These are phyloP conservation scores for Coronaproctus castanopsis DNA, from an alignment of 2,888 invertebrate genomes.

Conservation along the genomic window DNA sequence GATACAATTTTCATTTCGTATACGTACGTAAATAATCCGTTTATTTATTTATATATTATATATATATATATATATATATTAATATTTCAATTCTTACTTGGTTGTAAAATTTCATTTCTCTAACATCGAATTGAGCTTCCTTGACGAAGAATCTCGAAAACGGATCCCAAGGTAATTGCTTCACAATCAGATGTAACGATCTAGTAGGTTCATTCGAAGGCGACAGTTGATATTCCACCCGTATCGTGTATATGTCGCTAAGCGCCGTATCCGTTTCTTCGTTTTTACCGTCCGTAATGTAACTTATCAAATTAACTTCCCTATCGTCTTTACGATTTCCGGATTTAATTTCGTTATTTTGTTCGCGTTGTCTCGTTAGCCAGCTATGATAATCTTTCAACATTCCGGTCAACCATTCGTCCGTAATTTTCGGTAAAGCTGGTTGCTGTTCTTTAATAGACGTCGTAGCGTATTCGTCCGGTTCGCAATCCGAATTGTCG, in stretches of 20 bases:
- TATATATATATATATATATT: no score
- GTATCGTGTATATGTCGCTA: conserved; percentile 59
- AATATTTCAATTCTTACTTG: conserved; percentile 32
- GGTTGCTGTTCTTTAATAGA: no score
- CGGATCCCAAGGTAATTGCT: conserved; percentile 55
- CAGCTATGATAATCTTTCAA: background rate
- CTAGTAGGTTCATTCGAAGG: conserved; percentile 20
- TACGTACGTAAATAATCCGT: no score
- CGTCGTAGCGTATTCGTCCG: no score
- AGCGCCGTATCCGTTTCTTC: conserved; percentile 45
- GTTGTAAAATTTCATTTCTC: conserved; percentile 64
- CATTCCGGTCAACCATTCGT: background rate
- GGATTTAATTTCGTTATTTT: no score
- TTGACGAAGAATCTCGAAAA: conserved; percentile 60
- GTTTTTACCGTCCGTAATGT: conserved; percentile 3
- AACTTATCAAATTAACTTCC: conserved; percentile 1
- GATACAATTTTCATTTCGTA: no score
- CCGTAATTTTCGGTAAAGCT: background rate
- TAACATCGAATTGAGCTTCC: conserved; percentile 59
- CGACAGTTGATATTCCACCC: conserved; percentile 37
- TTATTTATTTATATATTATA: no score
- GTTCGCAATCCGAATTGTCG: no score
- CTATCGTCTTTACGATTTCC: conserved; percentile 8
- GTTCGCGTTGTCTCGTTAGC: no score
- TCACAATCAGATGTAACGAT: conserved; percentile 39